Percentiles rank a stretch among this genome's conserved stretches.
Evolutionary conservation across 35 echinoderm and acorn worm genomes (phyloP).

Genomic region (Nesometra sesokonis): DNA sequence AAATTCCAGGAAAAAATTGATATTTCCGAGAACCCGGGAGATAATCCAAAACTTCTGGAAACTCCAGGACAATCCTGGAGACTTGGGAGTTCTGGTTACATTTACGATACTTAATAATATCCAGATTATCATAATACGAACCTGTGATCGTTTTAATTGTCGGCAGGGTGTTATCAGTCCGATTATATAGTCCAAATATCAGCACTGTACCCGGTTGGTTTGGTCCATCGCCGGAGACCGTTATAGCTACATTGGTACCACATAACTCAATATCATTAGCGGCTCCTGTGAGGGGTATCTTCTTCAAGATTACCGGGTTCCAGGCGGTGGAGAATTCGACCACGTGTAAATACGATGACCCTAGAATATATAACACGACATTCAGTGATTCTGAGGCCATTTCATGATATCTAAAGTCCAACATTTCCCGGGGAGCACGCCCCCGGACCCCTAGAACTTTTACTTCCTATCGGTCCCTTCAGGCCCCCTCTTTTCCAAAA

Average conservation of each 20-base stretch:
- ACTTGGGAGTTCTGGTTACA: no score
- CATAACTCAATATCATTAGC: constrained; percentile 76
- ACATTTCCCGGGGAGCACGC: no score
- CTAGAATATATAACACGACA: neutral
- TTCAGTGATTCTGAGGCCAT: neutral
- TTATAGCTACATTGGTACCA: constrained; percentile 33
- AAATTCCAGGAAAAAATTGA: no score
- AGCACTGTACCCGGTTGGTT: constrained; percentile 14
- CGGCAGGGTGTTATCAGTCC: neutral
- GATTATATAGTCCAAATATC: constrained; percentile 22
- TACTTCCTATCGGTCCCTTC: no score
- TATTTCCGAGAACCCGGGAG: no score
- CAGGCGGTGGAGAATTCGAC: constrained; percentile 26
- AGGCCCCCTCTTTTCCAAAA: no score
- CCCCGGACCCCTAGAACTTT: no score
- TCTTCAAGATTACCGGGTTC: constrained; percentile 25
- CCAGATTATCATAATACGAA: neutral
- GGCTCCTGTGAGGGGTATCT: neutral
- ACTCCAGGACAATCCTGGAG: no score
- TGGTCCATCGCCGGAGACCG: neutral
- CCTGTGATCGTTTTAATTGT: constrained; percentile 26
- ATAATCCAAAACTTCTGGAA: no score
- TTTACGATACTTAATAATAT: neutral
- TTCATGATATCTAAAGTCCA: no score
- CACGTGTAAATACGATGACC: constrained; percentile 46